phyloP scores from a whole-genome alignment of 2,113 vertebrate genomes.

The Struthio camelus region DNA sequence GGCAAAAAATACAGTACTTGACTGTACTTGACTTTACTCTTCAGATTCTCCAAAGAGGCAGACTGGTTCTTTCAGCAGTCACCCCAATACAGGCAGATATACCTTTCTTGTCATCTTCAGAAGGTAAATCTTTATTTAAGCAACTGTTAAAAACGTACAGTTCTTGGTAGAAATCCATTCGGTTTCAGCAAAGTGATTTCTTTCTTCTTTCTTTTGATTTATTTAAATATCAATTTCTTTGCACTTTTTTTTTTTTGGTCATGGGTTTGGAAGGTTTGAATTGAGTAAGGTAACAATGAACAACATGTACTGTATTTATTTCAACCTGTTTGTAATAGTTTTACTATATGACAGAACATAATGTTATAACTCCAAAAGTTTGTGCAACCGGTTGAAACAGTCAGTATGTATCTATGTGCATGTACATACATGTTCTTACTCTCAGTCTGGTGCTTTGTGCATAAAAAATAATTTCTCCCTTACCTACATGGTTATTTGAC shows the following conservation, averaged over 20 bases:
- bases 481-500: neutral
- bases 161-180: neutral
- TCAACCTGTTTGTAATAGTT: neutral
- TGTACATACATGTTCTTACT: neutral
- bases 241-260: neutral
- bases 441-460: neutral
- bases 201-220: neutral
- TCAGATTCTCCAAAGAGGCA: neutral
- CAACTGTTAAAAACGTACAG: neutral
- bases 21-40: neutral
- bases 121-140: neutral
- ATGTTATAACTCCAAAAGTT: neutral
- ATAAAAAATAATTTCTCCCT: neutral
- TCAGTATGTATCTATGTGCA: neutral
- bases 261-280: neutral
- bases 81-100: neutral
- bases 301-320: neutral
- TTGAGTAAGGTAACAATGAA: neutral
- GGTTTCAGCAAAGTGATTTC: neutral
- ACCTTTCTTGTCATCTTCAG: neutral
- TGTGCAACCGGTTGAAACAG: neutral
- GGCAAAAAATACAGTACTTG: neutral
- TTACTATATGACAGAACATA: neutral
- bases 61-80: neutral
- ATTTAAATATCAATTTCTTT: neutral